Percentiles rank a stretch among this genome's conserved stretches.
These are phyloP conservation scores for Glaucopsyche alexis DNA, from an alignment of 2,888 invertebrate genomes.

Conservation along the genomic window DNA sequence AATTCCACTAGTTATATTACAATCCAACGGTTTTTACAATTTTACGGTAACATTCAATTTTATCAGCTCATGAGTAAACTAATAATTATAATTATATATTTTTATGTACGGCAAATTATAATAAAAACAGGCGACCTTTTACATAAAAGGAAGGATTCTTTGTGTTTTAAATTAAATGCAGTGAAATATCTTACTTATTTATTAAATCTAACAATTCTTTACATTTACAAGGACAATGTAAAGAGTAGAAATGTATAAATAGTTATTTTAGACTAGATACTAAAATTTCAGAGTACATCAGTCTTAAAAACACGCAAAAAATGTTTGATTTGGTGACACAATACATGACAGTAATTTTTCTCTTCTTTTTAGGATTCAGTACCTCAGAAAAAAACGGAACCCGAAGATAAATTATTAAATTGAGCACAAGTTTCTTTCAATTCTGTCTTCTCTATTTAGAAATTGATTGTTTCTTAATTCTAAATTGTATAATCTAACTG, in stretches of 20 bases:
- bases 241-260: slow-evolving; percentile 38
- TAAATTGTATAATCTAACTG: not conserved
- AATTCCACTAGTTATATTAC: too few species aligned
- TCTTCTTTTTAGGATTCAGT: not conserved
- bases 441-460: too few species aligned
- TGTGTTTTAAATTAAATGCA: not conserved
- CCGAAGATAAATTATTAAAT: too few species aligned
- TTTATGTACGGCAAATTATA: too few species aligned
- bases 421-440: too few species aligned
- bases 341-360: not conserved
- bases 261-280: slow-evolving; percentile 42
- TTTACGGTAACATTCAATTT: too few species aligned
- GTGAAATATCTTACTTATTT: slow-evolving; percentile 30
- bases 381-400: too few species aligned
- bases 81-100: too few species aligned
- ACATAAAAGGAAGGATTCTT: not conserved
- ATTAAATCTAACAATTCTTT: slow-evolving; percentile 36
- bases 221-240: slow-evolving; percentile 34
- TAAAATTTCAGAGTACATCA: slow-evolving; percentile 34
- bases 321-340: not conserved
- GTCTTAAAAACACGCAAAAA: slow-evolving; percentile 30
- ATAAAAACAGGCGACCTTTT: too few species aligned
- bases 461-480: too few species aligned
- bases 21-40: too few species aligned
- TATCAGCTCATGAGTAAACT: too few species aligned